Evolutionary conservation across 2,888 invertebrate genomes (phyloP).

Genomic region (Ormia ochracea): DNA sequence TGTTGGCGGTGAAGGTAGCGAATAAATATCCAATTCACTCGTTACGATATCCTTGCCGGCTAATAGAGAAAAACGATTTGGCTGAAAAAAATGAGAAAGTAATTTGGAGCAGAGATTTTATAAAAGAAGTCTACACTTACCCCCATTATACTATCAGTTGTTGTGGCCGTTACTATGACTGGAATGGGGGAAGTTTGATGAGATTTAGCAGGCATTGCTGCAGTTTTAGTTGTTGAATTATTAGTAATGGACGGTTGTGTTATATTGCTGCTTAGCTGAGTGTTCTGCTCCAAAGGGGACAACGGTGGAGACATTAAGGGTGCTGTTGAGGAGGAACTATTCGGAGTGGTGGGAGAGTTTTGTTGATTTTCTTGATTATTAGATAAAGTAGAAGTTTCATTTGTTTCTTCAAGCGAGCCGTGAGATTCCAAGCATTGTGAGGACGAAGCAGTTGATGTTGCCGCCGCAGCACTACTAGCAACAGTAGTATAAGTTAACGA

Average conservation of each 20-base stretch:
- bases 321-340: slow-evolving; percentile 62
- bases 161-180: slow-evolving; percentile 66
- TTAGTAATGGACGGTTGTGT: slow-evolving; percentile 29
- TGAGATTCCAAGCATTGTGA: slow-evolving; percentile 45
- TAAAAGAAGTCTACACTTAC: slow-evolving; percentile 36
- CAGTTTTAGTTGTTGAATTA: slow-evolving; percentile 29
- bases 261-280: slow-evolving; percentile 13
- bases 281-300: slow-evolving; percentile 42
- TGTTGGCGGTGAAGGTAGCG: slow-evolving; percentile 67
- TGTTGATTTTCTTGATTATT: slow-evolving; percentile 26
- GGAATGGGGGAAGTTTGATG: slow-evolving; percentile 66
- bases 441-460: slow-evolving; percentile 12
- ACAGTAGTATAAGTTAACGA: slow-evolving; percentile 56
- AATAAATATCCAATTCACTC: slow-evolving; percentile 63
- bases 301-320: slow-evolving; percentile 58
- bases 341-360: slow-evolving; percentile 52
- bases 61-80: slow-evolving; percentile 63
- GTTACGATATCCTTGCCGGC: slow-evolving; percentile 57
- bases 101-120: no score
- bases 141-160: slow-evolving; percentile 65
- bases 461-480: slow-evolving; percentile 32
- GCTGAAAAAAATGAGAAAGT: slow-evolving; percentile 34
- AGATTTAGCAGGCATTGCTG: slow-evolving; percentile 63
- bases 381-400: slow-evolving; percentile 8
- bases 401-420: slow-evolving; percentile 12